phyloP scores from a whole-genome alignment of 1,140 invertebrate genomes.

The Diachasma alloeum region DNA sequence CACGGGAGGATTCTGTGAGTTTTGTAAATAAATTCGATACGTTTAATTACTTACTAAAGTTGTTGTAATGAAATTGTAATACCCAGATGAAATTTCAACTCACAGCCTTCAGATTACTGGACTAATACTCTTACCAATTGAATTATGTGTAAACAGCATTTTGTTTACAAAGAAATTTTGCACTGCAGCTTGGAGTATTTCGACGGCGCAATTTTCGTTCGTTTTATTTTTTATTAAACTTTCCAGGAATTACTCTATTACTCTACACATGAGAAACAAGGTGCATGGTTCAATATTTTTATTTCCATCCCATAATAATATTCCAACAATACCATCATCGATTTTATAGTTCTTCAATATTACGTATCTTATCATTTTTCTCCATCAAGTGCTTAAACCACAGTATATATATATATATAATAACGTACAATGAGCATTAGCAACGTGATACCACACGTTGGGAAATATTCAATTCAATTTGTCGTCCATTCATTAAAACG shows the following conservation, averaged over 20 bases:
- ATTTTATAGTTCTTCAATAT: not conserved
- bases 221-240: too few relatives aligned
- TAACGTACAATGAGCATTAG: not conserved
- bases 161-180: too few relatives aligned
- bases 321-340: too few relatives aligned
- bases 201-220: too few relatives aligned
- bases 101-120: too few relatives aligned
- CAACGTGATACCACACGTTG: not conserved
- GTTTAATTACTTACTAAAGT: not conserved
- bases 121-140: too few relatives aligned
- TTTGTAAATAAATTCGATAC: not conserved
- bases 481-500: not conserved
- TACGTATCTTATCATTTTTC: too few relatives aligned
- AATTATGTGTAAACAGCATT: too few relatives aligned
- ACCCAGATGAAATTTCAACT: too few relatives aligned
- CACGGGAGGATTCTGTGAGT: not conserved
- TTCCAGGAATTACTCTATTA: not conserved
- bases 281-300: not conserved
- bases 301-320: not conserved
- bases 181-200: too few relatives aligned
- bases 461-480: not conserved
- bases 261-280: too few relatives aligned
- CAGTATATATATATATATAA: not conserved
- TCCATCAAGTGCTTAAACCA: not conserved
- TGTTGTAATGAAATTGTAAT: too few relatives aligned